These are phyloP conservation scores for Mobula birostris DNA, from an alignment of 2,113 vertebrate genomes.

Conservation along the genomic window DNA sequence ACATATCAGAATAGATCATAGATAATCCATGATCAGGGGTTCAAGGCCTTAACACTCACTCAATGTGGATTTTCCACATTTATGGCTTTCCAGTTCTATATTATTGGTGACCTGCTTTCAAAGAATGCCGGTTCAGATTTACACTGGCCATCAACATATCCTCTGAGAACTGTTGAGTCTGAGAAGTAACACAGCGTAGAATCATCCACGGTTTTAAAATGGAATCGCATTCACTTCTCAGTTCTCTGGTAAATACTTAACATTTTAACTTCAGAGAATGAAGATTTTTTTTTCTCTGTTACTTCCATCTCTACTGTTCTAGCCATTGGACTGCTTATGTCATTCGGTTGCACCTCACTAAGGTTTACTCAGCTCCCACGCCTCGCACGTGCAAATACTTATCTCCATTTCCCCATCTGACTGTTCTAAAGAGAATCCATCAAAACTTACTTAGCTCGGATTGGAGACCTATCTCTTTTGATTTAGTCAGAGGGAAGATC, in stretches of 20 bases:
- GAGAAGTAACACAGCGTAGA: neutral
- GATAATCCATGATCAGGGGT: constrained; percentile 62
- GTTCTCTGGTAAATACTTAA: neutral
- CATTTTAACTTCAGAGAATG: neutral
- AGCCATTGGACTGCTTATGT: neutral
- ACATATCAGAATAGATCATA: constrained; percentile 74
- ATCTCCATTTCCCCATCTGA: too few relatives aligned
- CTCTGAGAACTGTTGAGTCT: constrained; percentile 33
- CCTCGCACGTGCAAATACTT: neutral
- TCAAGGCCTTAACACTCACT: constrained; percentile 78
- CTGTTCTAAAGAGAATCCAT: neutral
- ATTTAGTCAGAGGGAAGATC: neutral
- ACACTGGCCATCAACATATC: neutral
- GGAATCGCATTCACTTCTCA: neutral
- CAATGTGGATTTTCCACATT: constrained; percentile 53
- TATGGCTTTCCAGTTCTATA: constrained; percentile 46
- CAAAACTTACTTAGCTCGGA: neutral
- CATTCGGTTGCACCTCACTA: neutral
- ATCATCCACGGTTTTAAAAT: neutral
- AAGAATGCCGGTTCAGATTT: constrained; percentile 35
- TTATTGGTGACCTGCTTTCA: constrained; percentile 48
- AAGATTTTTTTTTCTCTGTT: neutral
- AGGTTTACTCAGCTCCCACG: too few relatives aligned
- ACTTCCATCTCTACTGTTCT: neutral
- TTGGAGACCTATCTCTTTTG: neutral